These are phyloP conservation scores for Delichon dasypus DNA, from an alignment of 2,797 vertebrate genomes.

Conservation along the genomic window DNA sequence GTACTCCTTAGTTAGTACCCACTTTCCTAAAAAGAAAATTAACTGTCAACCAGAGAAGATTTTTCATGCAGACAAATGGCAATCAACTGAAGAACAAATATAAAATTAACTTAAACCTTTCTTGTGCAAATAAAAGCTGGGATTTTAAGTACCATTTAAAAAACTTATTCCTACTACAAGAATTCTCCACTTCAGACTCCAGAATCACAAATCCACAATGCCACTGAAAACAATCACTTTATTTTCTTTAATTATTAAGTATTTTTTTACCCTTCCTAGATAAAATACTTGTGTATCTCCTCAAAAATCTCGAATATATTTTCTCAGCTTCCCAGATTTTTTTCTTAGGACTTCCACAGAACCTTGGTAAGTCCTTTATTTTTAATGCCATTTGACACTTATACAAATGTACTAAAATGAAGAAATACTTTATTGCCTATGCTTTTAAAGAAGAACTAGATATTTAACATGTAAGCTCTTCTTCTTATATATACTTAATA, in stretches of 20 bases:
- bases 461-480: not conserved
- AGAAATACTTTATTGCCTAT: not conserved
- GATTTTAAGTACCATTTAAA: not conserved
- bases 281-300: not conserved
- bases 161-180: slow-evolving; percentile 12
- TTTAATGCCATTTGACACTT: not conserved
- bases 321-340: not conserved
- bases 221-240: not conserved
- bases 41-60: slow-evolving; percentile 68
- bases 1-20: slow-evolving; percentile 92
- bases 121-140: slow-evolving; percentile 35
- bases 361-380: not conserved
- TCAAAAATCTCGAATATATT: not conserved
- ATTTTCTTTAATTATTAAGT: not conserved
- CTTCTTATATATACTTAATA: not conserved
- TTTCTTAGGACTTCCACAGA: not conserved
- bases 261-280: not conserved
- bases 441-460: not conserved
- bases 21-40: slow-evolving; percentile 88
- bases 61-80: slow-evolving; percentile 62
- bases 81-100: slow-evolving; percentile 69
- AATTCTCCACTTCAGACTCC: slow-evolving; percentile 5
- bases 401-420: not conserved
- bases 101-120: slow-evolving; percentile 63
- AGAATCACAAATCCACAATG: not conserved